These are phyloP conservation scores for Trichomycterus rosablanca DNA, from an alignment of 2,113 vertebrate genomes.

Conservation along the genomic window DNA sequence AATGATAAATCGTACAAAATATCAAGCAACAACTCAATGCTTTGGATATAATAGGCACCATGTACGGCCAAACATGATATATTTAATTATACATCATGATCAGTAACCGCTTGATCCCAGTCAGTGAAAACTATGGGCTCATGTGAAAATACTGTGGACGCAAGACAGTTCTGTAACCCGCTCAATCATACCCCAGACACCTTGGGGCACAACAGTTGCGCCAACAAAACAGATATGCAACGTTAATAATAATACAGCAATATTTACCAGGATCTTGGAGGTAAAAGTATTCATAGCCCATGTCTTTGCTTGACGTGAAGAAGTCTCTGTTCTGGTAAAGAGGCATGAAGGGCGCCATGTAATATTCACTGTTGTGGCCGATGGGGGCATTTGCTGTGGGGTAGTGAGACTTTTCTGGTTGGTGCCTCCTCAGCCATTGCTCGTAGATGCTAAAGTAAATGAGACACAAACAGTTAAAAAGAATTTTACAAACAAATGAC, in stretches of 20 bases:
- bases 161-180: no score
- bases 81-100: no score
- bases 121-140: no score
- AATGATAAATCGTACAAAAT: background rate
- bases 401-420: conserved; percentile 70
- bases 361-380: conserved; percentile 88
- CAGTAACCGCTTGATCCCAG: no score
- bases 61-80: no score
- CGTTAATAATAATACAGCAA: background rate
- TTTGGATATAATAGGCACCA: no score
- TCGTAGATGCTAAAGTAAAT: conserved; percentile 80
- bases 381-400: conserved; percentile 85
- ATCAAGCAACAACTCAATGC: no score
- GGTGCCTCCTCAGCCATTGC: conserved; percentile 83
- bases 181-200: no score
- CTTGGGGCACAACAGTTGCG: no score
- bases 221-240: no score
- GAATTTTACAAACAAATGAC: background rate
- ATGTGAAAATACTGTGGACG: no score
- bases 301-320: conserved; percentile 77
- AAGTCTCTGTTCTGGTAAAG: conserved; percentile 88
- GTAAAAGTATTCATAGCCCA: conserved; percentile 91
- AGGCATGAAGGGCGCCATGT: conserved; percentile 93
- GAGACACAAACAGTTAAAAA: background rate
- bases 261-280: conserved; percentile 80